phyloP scores from a whole-genome alignment of 2,888 invertebrate genomes.

The Pemphredon lugubris region DNA sequence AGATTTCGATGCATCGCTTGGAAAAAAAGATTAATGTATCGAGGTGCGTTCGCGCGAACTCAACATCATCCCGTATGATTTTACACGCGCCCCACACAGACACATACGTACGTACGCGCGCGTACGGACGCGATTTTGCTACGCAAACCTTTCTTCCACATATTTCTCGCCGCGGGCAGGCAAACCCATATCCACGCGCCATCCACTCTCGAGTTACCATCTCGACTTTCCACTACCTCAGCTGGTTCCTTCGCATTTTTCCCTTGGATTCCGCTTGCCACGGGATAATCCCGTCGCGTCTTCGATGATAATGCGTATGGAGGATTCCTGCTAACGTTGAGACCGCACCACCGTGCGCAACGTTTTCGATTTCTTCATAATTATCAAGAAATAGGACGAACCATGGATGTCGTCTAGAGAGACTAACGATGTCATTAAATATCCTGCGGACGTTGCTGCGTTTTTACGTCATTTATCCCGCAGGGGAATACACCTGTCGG shows the following conservation, averaged over 20 bases:
- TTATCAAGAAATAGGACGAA: too few relatives aligned
- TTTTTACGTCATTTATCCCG: too few relatives aligned
- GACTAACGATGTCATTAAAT: too few relatives aligned
- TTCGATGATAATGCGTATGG: slow-evolving; percentile 36
- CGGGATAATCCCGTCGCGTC: slow-evolving; percentile 25
- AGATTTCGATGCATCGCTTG: too few relatives aligned
- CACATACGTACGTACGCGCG: slow-evolving; percentile 1
- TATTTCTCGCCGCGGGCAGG: slow-evolving; percentile 40
- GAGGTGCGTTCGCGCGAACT: slow-evolving; percentile 4
- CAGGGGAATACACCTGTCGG: too few relatives aligned
- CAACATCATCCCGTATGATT: slow-evolving; percentile 26
- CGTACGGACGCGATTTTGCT: slow-evolving; percentile 19
- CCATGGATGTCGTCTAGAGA: too few relatives aligned
- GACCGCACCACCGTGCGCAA: slow-evolving; percentile 19
- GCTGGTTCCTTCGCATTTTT: slow-evolving; percentile 55
- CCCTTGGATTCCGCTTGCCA: slow-evolving; percentile 40
- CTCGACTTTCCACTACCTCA: slow-evolving; percentile 53
- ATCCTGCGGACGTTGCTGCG: too few relatives aligned
- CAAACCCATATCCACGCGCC: slow-evolving; percentile 54
- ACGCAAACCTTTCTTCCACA: slow-evolving; percentile 26
- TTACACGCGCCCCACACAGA: slow-evolving; percentile 7
- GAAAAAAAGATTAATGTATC: slow-evolving; percentile 5
- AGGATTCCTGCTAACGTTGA: slow-evolving; percentile 39
- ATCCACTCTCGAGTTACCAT: slow-evolving; percentile 59
- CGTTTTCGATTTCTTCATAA: too few relatives aligned